Evolutionary conservation across 2,113 vertebrate genomes (phyloP).

Genomic region (Caracal caracal): DNA sequence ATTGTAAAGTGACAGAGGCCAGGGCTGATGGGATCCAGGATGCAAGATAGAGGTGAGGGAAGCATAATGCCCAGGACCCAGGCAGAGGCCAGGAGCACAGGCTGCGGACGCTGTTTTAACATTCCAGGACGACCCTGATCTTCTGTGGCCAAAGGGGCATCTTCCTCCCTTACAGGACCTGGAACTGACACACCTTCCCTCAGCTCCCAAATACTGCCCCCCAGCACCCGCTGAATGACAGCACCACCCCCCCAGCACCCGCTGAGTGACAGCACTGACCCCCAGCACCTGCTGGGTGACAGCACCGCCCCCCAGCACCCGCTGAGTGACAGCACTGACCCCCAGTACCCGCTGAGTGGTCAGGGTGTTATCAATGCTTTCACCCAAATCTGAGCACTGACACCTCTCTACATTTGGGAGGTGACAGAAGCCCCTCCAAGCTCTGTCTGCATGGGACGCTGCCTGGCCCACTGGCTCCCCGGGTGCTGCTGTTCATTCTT

Average conservation of each 20-base stretch:
- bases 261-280: no score
- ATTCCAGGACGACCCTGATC: no score
- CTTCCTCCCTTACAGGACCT: background rate
- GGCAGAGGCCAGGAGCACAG: background rate
- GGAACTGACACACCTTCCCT: background rate
- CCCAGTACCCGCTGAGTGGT: background rate
- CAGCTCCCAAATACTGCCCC: rapidly evolving
- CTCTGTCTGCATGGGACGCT: background rate
- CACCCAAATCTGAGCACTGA: background rate
- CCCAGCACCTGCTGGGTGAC: background rate
- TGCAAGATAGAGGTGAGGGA: no score
- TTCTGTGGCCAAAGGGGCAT: background rate
- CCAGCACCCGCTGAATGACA: background rate
- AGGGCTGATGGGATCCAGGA: background rate
- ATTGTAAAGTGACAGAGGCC: background rate
- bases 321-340: no score
- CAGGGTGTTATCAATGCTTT: background rate
- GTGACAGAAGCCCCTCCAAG: background rate
- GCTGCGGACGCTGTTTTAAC: background rate
- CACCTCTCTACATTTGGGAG: background rate
- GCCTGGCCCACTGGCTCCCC: background rate
- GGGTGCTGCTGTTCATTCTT: background rate
- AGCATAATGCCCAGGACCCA: background rate
- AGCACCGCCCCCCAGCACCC: background rate
- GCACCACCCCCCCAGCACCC: background rate